phyloP scores from a whole-genome alignment of 1,140 invertebrate species.

The Rhopalosiphum padi region DNA sequence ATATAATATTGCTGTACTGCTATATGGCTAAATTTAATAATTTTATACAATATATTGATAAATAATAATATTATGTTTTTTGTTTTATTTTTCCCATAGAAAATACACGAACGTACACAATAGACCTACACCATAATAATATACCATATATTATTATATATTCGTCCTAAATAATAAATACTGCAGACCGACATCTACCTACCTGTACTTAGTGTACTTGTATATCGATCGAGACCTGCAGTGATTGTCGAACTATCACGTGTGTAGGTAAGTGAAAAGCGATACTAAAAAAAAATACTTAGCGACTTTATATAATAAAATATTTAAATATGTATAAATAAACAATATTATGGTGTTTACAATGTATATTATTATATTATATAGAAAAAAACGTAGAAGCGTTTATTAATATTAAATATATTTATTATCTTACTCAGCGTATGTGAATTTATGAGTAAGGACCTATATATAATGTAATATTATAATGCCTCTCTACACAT shows the following conservation, averaged over 20 bases:
- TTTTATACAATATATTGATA: neutral
- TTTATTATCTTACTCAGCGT: neutral
- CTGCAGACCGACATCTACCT: neutral
- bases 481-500: constrained; percentile 1
- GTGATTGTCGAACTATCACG: neutral
- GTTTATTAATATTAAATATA: neutral
- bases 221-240: neutral
- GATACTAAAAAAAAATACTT: neutral
- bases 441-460: neutral
- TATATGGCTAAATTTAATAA: too few species aligned
- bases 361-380: neutral
- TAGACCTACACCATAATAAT: neutral
- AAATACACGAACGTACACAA: neutral
- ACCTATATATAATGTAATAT: neutral
- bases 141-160: neutral
- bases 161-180: neutral
- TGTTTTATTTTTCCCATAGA: neutral
- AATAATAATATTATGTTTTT: neutral
- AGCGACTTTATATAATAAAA: neutral
- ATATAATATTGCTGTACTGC: neutral
- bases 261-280: neutral
- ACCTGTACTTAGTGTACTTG: neutral
- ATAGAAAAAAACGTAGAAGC: neutral
- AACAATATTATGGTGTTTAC: neutral
- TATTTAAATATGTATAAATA: neutral